These are phyloP conservation scores for Strigamia transsilvanica DNA, from an alignment of 2,888 invertebrate genomes.

Conservation along the genomic window DNA sequence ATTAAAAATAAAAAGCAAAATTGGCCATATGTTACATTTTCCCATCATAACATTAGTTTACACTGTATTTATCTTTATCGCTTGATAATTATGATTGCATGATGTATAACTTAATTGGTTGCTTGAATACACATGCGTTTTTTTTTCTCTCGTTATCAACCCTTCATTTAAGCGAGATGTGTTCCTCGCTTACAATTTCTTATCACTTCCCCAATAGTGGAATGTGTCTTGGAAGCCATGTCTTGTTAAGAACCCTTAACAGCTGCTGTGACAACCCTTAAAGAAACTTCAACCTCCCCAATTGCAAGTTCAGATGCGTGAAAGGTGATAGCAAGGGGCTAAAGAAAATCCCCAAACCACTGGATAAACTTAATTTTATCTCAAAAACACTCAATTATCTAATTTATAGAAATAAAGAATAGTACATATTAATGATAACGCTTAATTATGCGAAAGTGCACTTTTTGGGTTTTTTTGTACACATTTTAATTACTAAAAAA, in stretches of 20 bases:
- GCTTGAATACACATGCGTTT: background rate
- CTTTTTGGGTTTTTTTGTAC: too few species aligned
- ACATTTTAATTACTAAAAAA: background rate
- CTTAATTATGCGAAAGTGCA: too few species aligned
- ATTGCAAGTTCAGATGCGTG: conserved; percentile 1
- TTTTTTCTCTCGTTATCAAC: background rate
- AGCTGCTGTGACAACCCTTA: conserved; percentile 36
- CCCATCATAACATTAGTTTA: conserved; percentile 15
- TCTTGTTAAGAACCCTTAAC: conserved; percentile 36
- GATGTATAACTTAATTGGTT: conserved; percentile 4
- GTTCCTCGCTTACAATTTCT: background rate
- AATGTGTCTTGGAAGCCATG: conserved; percentile 26
- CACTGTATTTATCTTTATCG: background rate
- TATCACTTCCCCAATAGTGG: conserved; percentile 1
- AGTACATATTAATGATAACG: too few species aligned
- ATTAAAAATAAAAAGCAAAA: background rate
- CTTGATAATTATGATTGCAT: background rate
- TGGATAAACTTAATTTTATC: background rate
- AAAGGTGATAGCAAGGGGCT: conserved; percentile 2
- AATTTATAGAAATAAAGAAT: too few species aligned
- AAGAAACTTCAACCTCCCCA: conserved; percentile 12
- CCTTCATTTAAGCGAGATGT: background rate
- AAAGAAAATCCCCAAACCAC: background rate
- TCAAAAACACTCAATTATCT: too few species aligned
- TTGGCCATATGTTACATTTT: conserved; percentile 9